Conservation (phyloP, 1,140 invertebrate genomes). For the Cyclargus thomasi region DNA sequence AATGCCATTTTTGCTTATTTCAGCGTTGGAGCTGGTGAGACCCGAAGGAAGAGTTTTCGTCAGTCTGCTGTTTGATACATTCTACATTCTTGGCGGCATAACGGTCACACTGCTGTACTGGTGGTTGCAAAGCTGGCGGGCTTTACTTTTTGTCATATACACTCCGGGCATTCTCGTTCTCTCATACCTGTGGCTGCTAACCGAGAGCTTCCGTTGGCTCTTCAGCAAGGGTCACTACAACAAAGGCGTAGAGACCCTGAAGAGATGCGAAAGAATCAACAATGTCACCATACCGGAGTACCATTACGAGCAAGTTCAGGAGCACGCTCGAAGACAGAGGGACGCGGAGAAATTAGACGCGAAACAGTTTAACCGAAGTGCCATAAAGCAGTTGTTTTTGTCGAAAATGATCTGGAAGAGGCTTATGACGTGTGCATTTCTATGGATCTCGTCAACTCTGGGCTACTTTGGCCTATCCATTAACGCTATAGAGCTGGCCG, state of each 20-base stretch:
- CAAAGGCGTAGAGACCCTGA: constrained; percentile 78
- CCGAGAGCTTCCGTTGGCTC: constrained; percentile 84
- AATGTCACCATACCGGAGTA: constrained; percentile 77
- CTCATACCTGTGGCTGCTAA: constrained; percentile 77
- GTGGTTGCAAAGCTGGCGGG: constrained; percentile 82
- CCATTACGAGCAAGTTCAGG: constrained; percentile 61
- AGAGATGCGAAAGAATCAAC: constrained; percentile 81
- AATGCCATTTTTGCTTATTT: constrained; percentile 20
- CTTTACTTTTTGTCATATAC: constrained; percentile 81
- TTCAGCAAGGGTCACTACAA: constrained; percentile 83
- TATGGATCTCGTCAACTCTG: constrained; percentile 83
- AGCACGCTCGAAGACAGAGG: constrained; percentile 55
- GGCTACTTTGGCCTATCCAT: constrained; percentile 88
- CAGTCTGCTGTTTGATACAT: constrained; percentile 81
- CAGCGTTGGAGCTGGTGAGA: constrained; percentile 82
- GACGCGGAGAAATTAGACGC: constrained; percentile 54
- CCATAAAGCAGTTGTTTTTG: constrained; percentile 76
- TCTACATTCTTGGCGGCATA: constrained; percentile 84
- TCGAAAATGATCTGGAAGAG: constrained; percentile 78
- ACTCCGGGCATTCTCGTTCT: constrained; percentile 80
- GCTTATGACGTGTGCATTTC: constrained; percentile 80
- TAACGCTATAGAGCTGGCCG: constrained; percentile 81
- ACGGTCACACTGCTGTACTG: constrained; percentile 81
- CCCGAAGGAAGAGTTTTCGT: constrained; percentile 82
- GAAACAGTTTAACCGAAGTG: constrained; percentile 52